A percentile compares a stretch with the other conserved stretches of the same genome.
These are phyloP conservation scores for Melieria picta DNA, from an alignment of 2,888 invertebrate species.

Conservation along the genomic window DNA sequence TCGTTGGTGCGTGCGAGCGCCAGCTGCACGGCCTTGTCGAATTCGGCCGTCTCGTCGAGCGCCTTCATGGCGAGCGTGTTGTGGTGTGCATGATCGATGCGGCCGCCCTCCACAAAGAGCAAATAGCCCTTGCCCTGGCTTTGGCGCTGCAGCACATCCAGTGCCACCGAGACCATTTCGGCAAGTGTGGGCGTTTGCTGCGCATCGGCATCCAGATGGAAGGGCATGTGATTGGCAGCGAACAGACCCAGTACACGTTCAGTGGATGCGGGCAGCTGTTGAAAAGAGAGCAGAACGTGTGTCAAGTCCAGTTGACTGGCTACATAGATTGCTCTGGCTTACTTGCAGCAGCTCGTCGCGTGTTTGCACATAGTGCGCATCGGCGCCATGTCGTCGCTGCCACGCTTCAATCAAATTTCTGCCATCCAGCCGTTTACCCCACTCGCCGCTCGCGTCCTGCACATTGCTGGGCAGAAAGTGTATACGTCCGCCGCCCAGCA, in stretches of 20 bases:
- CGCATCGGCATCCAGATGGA: conserved; percentile 73
- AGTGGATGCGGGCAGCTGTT: conserved; percentile 59
- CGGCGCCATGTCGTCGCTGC: conserved; percentile 66
- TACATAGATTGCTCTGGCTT: conserved; percentile 51
- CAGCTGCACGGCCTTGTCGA: conserved; percentile 75
- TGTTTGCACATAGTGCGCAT: conserved; percentile 72
- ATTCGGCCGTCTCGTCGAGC: conserved; percentile 82
- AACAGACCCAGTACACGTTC: conserved; percentile 80
- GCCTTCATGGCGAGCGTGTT: conserved; percentile 74
- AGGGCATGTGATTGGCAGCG: conserved; percentile 75
- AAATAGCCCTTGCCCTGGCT: conserved; percentile 74
- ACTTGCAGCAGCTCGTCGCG: conserved; percentile 71
- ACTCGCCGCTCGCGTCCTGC: conserved; percentile 68
- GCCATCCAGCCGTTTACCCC: conserved; percentile 71
- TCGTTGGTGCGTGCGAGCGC: conserved; percentile 72
- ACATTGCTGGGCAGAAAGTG: conserved; percentile 72
- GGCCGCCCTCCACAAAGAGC: conserved; percentile 78
- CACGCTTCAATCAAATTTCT: conserved; percentile 76
- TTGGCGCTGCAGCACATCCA: conserved; percentile 72
- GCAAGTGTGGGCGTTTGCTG: conserved; percentile 73
- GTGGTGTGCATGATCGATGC: conserved; percentile 85
- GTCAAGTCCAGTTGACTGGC: too few relatives aligned
- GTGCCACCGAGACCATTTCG: conserved; percentile 80
- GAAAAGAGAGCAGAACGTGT: neutral
- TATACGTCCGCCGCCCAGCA: conserved; percentile 80